These are phyloP conservation scores for Cherax destructor DNA, from an alignment of 1,140 invertebrate species.

Conservation along the genomic window DNA sequence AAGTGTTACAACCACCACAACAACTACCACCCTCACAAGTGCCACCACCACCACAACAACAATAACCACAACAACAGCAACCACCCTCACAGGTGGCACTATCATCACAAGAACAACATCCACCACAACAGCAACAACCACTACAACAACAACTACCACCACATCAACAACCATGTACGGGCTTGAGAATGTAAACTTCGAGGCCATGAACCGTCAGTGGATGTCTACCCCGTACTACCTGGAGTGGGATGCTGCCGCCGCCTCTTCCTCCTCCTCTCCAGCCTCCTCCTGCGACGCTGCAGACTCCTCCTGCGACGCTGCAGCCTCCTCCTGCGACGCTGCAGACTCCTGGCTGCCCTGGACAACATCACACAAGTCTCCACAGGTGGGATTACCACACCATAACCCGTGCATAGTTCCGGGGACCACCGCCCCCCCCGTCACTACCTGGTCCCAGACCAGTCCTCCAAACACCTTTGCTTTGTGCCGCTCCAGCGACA, in stretches of 20 bases:
- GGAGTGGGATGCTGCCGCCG: slow-evolving; percentile 38
- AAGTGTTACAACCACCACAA: not conserved
- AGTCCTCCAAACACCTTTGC: too few species aligned
- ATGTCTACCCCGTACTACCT: slow-evolving; percentile 28
- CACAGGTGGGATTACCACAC: slow-evolving; percentile 19
- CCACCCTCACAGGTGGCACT: not conserved
- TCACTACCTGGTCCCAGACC: not conserved
- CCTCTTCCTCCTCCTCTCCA: slow-evolving; percentile 9
- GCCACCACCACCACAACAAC: not conserved
- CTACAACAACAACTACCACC: not conserved
- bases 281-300: not conserved
- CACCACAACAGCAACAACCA: too few species aligned
- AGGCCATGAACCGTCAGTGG: slow-evolving; percentile 45
- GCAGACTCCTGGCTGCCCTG: slow-evolving; percentile 42
- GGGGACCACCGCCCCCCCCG: not conserved
- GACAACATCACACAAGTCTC: slow-evolving; percentile 31
- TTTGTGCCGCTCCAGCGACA: too few species aligned
- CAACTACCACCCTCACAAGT: not conserved
- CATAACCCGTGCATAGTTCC: too few species aligned
- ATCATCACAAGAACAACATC: too few species aligned
- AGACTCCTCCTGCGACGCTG: not conserved
- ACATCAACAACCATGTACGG: slow-evolving; percentile 33
- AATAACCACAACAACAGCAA: too few species aligned
- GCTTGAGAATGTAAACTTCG: slow-evolving; percentile 47
- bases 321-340: not conserved